Percentiles rank a stretch among this genome's conserved stretches.
phyloP scores from a whole-genome alignment of 2,113 vertebrate genomes.

The Ornithorhynchus anatinus region DNA sequence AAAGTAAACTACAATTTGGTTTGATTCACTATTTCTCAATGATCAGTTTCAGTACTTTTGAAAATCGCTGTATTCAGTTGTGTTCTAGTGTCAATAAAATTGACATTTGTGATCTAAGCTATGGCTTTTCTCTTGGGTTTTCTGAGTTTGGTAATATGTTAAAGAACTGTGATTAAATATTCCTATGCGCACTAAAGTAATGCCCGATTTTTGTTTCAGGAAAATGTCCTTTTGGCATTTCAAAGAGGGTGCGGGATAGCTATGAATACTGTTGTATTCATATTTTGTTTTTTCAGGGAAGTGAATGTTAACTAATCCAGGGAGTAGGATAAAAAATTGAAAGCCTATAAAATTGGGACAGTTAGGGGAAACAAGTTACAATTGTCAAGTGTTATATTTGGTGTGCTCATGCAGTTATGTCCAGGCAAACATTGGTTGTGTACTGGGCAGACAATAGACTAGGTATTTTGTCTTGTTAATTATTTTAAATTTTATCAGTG shows the following conservation, averaged over 20 bases:
- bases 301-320: no score
- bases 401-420: slow-evolving; percentile 18
- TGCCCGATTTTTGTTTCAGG: slow-evolving; percentile 47
- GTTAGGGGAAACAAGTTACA: slow-evolving; percentile 26
- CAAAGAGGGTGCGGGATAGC: slow-evolving; percentile 23
- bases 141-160: slow-evolving; percentile 63
- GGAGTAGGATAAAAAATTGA: background rate
- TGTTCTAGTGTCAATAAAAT: slow-evolving; percentile 93
- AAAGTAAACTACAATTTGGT: slow-evolving; percentile 63
- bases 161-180: slow-evolving; percentile 57
- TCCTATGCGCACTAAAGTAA: slow-evolving; percentile 53
- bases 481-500: no score
- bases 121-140: slow-evolving; percentile 77
- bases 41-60: slow-evolving; percentile 68
- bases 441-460: background rate
- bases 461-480: background rate
- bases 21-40: slow-evolving; percentile 70
- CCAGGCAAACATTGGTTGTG: background rate
- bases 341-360: slow-evolving; percentile 33
- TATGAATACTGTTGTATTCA: slow-evolving; percentile 44
- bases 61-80: slow-evolving; percentile 82
- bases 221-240: slow-evolving; percentile 15
- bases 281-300: no score
- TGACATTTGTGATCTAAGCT: slow-evolving; percentile 80
- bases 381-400: slow-evolving; percentile 9